Percentiles rank a stretch among this genome's conserved stretches.
These are phyloP conservation scores for Idaea dimidiata DNA, from an alignment of 2,888 invertebrate species.

Conservation along the genomic window DNA sequence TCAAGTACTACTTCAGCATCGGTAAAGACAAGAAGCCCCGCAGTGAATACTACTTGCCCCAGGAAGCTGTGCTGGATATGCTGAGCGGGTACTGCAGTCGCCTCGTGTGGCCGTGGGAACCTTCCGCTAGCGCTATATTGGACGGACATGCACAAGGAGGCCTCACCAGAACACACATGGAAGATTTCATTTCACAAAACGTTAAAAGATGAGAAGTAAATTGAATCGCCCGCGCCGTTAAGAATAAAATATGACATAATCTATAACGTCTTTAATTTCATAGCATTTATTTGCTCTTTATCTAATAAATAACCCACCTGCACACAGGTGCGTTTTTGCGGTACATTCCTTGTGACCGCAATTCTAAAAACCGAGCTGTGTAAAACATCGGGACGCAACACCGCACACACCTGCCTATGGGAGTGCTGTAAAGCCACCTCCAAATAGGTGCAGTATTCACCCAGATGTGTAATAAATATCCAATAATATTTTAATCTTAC, in stretches of 20 bases:
- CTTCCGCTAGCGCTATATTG: slow-evolving; percentile 52
- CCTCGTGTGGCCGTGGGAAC: slow-evolving; percentile 68
- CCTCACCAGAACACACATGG: slow-evolving; percentile 53
- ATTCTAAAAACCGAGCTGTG: no score
- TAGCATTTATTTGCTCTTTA: no score
- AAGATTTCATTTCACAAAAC: slow-evolving; percentile 48
- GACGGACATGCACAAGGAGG: slow-evolving; percentile 46
- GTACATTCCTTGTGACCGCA: no score
- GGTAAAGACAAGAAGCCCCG: slow-evolving; percentile 49
- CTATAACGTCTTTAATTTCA: not conserved
- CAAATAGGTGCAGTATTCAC: no score
- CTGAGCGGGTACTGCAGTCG: slow-evolving; percentile 47
- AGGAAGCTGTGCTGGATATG: slow-evolving; percentile 60
- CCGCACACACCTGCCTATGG: no score
- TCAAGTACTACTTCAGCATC: slow-evolving; percentile 61
- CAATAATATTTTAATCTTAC: no score
- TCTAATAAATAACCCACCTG: no score
- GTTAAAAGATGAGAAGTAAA: slow-evolving; percentile 24
- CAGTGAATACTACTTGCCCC: slow-evolving; percentile 58
- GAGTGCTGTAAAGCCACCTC: no score
- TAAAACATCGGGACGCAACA: no score
- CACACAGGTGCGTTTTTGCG: no score
- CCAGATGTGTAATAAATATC: no score
- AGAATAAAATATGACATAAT: not conserved
- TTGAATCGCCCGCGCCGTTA: not conserved